phyloP scores from a whole-genome alignment of 2,888 invertebrate genomes.

The Coelopa pilipes region DNA sequence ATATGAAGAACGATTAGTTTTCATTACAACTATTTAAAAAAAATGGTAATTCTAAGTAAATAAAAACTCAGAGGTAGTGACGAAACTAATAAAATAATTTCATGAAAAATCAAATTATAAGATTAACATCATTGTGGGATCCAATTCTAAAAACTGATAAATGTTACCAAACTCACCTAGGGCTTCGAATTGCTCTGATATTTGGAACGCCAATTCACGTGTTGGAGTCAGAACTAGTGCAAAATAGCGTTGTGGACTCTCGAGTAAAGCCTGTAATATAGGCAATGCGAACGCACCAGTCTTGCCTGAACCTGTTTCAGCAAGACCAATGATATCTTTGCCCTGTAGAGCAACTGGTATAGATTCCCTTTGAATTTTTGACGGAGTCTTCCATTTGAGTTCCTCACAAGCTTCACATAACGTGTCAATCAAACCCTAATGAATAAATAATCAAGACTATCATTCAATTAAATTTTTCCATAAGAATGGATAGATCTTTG shows the following conservation, averaged over 20 bases:
- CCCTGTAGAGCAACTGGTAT: conserved; percentile 92
- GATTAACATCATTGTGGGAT: conserved; percentile 55
- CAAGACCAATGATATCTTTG: conserved; percentile 73
- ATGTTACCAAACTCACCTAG: conserved; percentile 74
- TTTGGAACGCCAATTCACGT: conserved; percentile 97
- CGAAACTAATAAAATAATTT: conserved; percentile 58
- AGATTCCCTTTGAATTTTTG: conserved; percentile 94
- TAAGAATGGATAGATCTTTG: neutral
- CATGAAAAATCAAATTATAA: conserved; percentile 53
- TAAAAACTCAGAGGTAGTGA: conserved; percentile 64
- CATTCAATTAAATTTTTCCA: conserved; percentile 40
- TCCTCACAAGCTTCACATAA: conserved; percentile 91
- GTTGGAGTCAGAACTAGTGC: conserved; percentile 95
- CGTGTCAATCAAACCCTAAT: conserved; percentile 88
- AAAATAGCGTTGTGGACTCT: conserved; percentile 93
- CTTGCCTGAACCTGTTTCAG: conserved; percentile 87
- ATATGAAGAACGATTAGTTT: no score
- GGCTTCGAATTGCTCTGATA: conserved; percentile 98
- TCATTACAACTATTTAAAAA: no score
- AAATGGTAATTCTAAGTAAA: neutral
- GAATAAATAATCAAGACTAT: conserved; percentile 47
- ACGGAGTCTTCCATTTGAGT: conserved; percentile 93
- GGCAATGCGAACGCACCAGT: conserved; percentile 98
- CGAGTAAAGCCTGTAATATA: conserved; percentile 89
- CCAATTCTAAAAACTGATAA: neutral